A percentile compares a stretch with the other conserved stretches of the same genome.
Evolutionary conservation across 2,113 vertebrate species (phyloP).

Genomic region (Barbus barbus): DNA sequence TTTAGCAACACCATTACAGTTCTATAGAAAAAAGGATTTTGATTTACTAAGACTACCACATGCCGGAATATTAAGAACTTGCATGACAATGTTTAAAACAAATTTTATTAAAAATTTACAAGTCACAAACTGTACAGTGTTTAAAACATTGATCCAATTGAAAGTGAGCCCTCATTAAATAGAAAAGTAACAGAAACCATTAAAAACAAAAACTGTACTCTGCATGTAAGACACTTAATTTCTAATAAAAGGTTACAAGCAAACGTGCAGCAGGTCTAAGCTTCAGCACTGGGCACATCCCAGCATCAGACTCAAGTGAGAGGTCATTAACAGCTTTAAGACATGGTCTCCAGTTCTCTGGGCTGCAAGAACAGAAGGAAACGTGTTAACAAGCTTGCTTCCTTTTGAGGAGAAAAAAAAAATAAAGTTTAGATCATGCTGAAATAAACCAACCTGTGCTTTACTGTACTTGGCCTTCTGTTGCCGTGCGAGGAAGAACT

Average conservation of each 20-base stretch:
- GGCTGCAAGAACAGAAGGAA: slow-evolving; percentile 66
- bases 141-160: slow-evolving; percentile 12
- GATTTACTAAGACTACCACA: no score
- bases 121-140: slow-evolving; percentile 27
- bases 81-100: not conserved
- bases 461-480: slow-evolving; percentile 78
- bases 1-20: no score
- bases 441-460: slow-evolving; percentile 77
- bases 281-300: not conserved
- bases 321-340: not conserved
- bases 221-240: slow-evolving; percentile 39
- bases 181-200: slow-evolving; percentile 10
- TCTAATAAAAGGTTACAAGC: slow-evolving; percentile 2
- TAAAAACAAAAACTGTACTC: not conserved
- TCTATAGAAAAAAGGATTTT: slow-evolving; percentile 50
- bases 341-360: slow-evolving; percentile 88
- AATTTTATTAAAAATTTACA: slow-evolving; percentile 24
- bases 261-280: slow-evolving; percentile 21
- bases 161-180: slow-evolving; percentile 4
- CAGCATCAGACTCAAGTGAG: not conserved
- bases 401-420: not conserved
- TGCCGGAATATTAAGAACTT: no score
- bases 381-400: not conserved
- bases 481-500: slow-evolving; percentile 79
- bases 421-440: not conserved